Evolutionary conservation across 2,888 invertebrate species (phyloP), one percentile per base, ranked within the genome.

Genomic region (Andrena fulva): DNA sequence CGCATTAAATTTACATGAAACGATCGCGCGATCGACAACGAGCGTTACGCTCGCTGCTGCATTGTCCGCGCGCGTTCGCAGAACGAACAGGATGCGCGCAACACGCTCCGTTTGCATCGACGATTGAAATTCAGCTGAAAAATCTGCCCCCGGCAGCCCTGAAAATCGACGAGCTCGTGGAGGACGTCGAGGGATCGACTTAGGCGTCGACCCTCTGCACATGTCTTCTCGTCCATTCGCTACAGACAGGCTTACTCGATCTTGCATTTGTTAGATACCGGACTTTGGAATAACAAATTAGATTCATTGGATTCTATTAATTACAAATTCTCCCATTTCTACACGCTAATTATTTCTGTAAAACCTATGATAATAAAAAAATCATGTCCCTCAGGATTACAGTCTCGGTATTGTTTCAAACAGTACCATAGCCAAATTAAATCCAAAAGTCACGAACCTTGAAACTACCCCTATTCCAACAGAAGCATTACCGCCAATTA

Each of bases 1-100:
- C 42, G 70, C 63, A 71, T 82, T 62, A 82, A 75, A 82, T 82
- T 76, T 81, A 64, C 82, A 82, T 75, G 69, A 81, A 81, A 75
- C 67, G 66, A 67, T 77, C 68, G 77, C 80, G 60, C 66, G 82
- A 82, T 82, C 82, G 82, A 63, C 82, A 74, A 82, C 56, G 60
- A 74, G 74, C 81, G 81, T 80, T 74, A 74, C 74, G 81, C 69
- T 70, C 35, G 60, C 63, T 20, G 80, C 29, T n/a, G 60, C 74
- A 80, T 82, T 73, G 74, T 80, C 70, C 48, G 56, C 60, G 80
- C 60, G 31, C 82, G 82, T 71, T 75, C 74, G 80, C 81, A 82
- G 70, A 79, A 80, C 76, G 77, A 66, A 73, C 76, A 80, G 81
- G 80, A 82, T 82, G 52, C 71, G 29, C 24, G 31, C 29, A 52